Conservation (phyloP, 2,888 invertebrate species). For the Dryococelus australis region DNA sequence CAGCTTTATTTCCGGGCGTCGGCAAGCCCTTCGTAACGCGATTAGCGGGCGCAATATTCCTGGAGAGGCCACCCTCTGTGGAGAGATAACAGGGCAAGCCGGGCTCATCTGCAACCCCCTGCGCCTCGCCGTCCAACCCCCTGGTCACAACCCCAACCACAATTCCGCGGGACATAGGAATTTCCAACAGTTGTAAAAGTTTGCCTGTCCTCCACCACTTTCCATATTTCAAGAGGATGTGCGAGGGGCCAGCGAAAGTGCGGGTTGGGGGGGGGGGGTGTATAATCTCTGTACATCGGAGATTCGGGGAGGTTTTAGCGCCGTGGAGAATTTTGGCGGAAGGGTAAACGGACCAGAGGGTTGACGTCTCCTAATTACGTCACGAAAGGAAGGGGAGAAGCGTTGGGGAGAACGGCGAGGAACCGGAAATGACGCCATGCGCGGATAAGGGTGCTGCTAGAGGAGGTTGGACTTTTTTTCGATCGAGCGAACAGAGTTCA, state of each 20-base stretch:
- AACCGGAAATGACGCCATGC: not conserved
- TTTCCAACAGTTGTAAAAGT: constrained; percentile 1
- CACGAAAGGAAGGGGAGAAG: not conserved
- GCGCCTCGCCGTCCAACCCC: not conserved
- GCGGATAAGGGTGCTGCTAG: not conserved
- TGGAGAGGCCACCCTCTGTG: not conserved
- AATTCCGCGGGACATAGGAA: not conserved
- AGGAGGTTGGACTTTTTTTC: not conserved
- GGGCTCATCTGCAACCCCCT: not conserved
- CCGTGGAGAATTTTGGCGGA: too few species aligned
- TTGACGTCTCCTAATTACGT: constrained; percentile 8
- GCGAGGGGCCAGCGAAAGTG: not conserved
- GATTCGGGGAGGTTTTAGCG: not conserved
- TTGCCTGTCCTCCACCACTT: not conserved
- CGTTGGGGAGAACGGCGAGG: not conserved
- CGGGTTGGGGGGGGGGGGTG: not conserved
- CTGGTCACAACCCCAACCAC: too few species aligned
- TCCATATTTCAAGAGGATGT: not conserved
- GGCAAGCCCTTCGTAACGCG: not conserved
- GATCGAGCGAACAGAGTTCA: not conserved
- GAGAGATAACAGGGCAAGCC: not conserved
- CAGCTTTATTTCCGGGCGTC: not conserved
- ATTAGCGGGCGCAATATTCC: not conserved
- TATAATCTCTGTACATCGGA: not conserved
- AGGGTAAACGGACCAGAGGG: not conserved